Conservation (phyloP, 2,888 invertebrate genomes). For the Hypercompe scribonia region DNA sequence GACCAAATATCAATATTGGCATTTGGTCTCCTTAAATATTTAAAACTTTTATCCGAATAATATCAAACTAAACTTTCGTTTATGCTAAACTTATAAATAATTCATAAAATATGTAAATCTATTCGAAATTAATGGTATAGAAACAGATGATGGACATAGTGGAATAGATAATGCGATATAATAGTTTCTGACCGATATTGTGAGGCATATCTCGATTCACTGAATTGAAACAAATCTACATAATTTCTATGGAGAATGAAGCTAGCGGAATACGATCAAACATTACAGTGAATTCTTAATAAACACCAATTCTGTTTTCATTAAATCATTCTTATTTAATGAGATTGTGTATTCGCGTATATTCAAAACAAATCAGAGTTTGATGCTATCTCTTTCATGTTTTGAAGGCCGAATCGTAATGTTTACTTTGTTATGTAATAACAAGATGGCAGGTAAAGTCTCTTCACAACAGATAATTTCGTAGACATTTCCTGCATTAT, state of each 20-base stretch:
- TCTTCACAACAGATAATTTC: not conserved
- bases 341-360: not conserved
- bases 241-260: constrained; percentile 32
- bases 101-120: not conserved
- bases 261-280: constrained; percentile 37
- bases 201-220: constrained; percentile 47
- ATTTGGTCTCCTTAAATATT: constrained; percentile 5
- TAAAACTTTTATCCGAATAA: not conserved
- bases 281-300: constrained; percentile 23
- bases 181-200: constrained; percentile 34
- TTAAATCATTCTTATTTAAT: constrained; percentile 7
- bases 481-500: not conserved
- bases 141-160: constrained; percentile 29
- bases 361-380: not conserved
- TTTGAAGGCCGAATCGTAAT: constrained; percentile 4
- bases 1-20: constrained; percentile 14
- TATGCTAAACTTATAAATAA: not conserved
- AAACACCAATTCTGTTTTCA: not conserved
- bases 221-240: constrained; percentile 52
- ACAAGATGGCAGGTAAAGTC: not conserved
- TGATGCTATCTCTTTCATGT: not conserved
- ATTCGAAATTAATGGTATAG: constrained; percentile 16
- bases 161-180: constrained; percentile 28
- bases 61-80: not conserved
- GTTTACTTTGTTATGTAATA: constrained; percentile 7